These are phyloP conservation scores for Vidua chalybeata DNA, from an alignment of 2,113 vertebrate genomes.

Conservation along the genomic window DNA sequence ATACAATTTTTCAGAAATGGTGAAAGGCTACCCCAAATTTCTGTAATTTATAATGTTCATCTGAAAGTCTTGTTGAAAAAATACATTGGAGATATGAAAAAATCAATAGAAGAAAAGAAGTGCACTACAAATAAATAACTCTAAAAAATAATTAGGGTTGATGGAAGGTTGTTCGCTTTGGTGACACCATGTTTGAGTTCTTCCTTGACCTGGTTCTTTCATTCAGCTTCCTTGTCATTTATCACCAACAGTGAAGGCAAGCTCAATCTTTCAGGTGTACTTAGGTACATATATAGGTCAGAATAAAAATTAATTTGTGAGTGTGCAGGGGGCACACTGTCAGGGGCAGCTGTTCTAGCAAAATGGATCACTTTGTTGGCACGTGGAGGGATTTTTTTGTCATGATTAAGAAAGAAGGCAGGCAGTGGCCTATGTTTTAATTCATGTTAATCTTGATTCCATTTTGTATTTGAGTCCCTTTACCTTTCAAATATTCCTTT, in stretches of 20 bases:
- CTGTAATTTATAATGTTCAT: not conserved
- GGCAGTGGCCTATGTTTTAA: not conserved
- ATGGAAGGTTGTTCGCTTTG: not conserved
- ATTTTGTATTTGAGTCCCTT: not conserved
- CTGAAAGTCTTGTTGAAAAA: not conserved
- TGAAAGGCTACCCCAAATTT: not conserved
- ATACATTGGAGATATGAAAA: not conserved
- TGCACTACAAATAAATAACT: not conserved
- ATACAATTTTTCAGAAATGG: not conserved
- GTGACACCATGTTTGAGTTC: not conserved
- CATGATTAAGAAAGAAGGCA: rapidly evolving
- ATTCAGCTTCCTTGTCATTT: not conserved
- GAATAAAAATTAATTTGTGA: not conserved
- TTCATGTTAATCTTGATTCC: not conserved
- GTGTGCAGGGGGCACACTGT: not conserved
- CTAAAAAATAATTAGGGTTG: not conserved
- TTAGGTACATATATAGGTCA: not conserved
- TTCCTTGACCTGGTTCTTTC: not conserved
- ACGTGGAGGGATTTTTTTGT: not conserved
- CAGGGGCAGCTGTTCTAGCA: not conserved
- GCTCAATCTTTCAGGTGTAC: not conserved
- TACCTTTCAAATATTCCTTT: not conserved
- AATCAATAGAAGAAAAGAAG: not conserved
- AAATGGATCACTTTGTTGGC: not conserved
- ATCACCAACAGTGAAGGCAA: not conserved